Percentiles rank a stretch among this genome's conserved stretches.
Conservation (phyloP, 2,888 invertebrate species). For the Eupithecia tripunctaria region DNA sequence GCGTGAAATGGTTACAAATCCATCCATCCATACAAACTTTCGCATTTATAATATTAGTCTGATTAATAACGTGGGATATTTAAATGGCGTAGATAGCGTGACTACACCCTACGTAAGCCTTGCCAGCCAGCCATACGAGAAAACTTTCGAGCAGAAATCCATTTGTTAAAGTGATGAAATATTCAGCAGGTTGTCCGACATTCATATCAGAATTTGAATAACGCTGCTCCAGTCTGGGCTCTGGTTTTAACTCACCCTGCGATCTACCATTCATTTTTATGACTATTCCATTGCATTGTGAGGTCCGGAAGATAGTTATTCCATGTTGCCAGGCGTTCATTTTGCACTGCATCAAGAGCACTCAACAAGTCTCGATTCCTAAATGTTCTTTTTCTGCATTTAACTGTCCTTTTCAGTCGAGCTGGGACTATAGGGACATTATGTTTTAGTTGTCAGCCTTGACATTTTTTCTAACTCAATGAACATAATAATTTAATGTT, state of each 20-base stretch:
- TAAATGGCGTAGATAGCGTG: not conserved
- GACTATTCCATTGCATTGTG: not conserved
- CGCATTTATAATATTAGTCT: too few species aligned
- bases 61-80: too few species aligned
- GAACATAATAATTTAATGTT: too few species aligned
- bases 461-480: too few species aligned
- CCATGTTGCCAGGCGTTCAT: not conserved
- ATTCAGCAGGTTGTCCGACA: not conserved
- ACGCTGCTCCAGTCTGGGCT: not conserved
- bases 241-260: not conserved
- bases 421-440: not conserved
- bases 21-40: too few species aligned
- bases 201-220: not conserved
- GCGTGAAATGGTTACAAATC: too few species aligned
- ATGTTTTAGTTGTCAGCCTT: not conserved
- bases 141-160: not conserved
- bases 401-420: not conserved
- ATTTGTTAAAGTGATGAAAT: not conserved
- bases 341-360: conserved; percentile 8
- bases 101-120: not conserved
- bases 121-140: not conserved
- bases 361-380: conserved; percentile 19
- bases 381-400: conserved; percentile 10
- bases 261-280: not conserved
- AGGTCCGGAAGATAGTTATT: not conserved